Base-by-base conservation (phyloP, 1,140 invertebrate genomes). In the Eriocheir sinensis region DNA sequence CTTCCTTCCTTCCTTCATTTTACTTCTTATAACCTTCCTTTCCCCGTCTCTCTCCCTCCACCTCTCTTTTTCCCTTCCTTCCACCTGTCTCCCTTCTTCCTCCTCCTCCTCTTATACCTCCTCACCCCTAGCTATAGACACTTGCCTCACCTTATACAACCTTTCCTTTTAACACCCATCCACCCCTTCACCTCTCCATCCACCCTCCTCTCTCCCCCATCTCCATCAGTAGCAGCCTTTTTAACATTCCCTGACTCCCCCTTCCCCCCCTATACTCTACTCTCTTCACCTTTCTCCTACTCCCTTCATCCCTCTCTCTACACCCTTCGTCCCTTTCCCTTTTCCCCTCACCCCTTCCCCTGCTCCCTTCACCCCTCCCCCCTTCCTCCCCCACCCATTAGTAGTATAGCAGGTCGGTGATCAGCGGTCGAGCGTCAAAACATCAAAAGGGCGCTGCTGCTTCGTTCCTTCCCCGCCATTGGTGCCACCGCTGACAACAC, bases 391-490 rank as follows among this genome's bases (percentile, higher is more conserved):
- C 15, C 36, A 85, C 36, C 32, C 27, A 85, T 85, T 85, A 30
- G 15, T 27, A 30, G 1, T 85, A 17, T 72, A 72, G n/a, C 60
- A 72, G 60, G 27, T n/a, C 60, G 60, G 60, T 72, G 60, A 72
- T 72, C 60, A 41, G 85, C 44, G 34, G 34, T 40, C 9, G n/a
- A 21, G 38, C 85, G 85, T 88, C 85, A 88, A 4, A 88, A 88
- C 85, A 88, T 88, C 85, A 88, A 88, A 88, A 8, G 85, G 44
- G 85, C 44, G 36, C 38, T n/a, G n/a, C n/a, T n/a, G n/a, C n/a
- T n/a, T n/a, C n/a, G n/a, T n/a, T n/a, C n/a, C n/a, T 44, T 88
- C 85, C 38, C 85, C 85, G 40, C 15, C 38, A 41, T 8, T 44
- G 44, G 85, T 38, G 3, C 36, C 85, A 40, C 85, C 85, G 85